phyloP scores from a whole-genome alignment of 2,797 vertebrate genomes.

The Helarctos malayanus region DNA sequence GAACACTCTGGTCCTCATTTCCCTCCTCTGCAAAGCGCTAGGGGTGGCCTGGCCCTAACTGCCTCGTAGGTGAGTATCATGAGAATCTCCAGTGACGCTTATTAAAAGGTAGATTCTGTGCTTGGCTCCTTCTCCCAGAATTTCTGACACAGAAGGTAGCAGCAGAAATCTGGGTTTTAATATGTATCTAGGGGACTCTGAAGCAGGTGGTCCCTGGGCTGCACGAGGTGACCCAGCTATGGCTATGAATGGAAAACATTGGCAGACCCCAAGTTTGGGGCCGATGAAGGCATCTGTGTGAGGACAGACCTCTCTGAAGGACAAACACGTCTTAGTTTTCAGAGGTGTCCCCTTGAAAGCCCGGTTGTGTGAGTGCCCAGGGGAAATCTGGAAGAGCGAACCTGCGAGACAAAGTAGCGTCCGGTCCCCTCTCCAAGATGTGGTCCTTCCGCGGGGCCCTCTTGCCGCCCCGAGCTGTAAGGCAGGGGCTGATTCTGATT shows the following conservation, averaged over 20 bases:
- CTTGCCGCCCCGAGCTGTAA: not conserved
- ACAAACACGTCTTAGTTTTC: not conserved
- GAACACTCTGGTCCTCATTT: not conserved
- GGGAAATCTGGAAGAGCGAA: not conserved
- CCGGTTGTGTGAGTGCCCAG: not conserved
- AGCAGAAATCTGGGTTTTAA: not conserved
- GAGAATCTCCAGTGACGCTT: not conserved
- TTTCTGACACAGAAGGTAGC: not conserved
- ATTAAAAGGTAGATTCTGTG: not conserved
- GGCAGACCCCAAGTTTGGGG: not conserved
- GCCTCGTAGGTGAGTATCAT: not conserved
- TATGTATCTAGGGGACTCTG: not conserved
- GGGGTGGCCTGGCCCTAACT: not conserved
- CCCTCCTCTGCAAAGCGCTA: not conserved
- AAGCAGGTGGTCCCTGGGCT: not conserved
- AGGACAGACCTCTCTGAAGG: not conserved
- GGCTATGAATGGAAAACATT: not conserved
- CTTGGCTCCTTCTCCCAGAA: not conserved
- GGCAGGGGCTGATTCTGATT: not conserved
- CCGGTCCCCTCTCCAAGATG: not conserved
- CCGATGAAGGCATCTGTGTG: not conserved
- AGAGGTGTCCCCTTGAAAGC: not conserved
- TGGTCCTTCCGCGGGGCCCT: not conserved
- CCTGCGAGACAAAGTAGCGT: fast-evolving
- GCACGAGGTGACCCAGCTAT: not conserved